Evolutionary conservation across 2,888 invertebrate species (phyloP), one percentile per base, ranked within the genome.

Genomic region (Eupeodes luniger): DNA sequence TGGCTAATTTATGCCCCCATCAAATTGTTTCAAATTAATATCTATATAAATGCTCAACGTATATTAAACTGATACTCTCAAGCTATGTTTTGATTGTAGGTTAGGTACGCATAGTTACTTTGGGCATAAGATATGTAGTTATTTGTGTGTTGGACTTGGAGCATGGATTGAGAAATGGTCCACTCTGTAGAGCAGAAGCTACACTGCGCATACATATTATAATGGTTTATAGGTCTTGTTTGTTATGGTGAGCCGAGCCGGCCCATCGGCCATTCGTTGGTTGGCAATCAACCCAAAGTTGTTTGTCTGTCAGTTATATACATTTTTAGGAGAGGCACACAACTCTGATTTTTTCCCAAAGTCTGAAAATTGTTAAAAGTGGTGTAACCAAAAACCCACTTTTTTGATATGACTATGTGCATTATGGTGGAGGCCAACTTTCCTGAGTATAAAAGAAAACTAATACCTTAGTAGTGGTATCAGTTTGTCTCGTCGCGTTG

Each of bases 371-470:
- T 66, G 64, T 72, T 51, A n/a, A 51, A 75, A 69, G 55, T 87
- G 87, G 84, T 87, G 84, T 87, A 84, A 87, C 72, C 66, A 72
- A 55, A 53, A 76, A 61, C 72, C 75, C 83, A 83, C 86, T 62
- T 62, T 57, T 61, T 49, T 27, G 19, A 10, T 34, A 5, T 36
- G 53, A 66, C 14, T 34, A 14, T 9, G 62, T 64, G 53, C 19
- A 40, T 27, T 51, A 75, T 83, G 74, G 62, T 80, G 66, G 84
- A 49, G 74, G 47, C 59, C 16, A 36, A 34, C 76, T 66, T 80
- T 80, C 72, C 84, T 77, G 55, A 80, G 84, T 87, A 87, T 87
- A 87, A 87, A 87, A 84, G 84, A 72, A 62, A 87, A 87, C 77
- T 59, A 34, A 77, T 67, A 55, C 19, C 55, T 84, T 77, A 55